phyloP scores from a whole-genome alignment of 2,113 vertebrate species.

The Podarcis cretensis region DNA sequence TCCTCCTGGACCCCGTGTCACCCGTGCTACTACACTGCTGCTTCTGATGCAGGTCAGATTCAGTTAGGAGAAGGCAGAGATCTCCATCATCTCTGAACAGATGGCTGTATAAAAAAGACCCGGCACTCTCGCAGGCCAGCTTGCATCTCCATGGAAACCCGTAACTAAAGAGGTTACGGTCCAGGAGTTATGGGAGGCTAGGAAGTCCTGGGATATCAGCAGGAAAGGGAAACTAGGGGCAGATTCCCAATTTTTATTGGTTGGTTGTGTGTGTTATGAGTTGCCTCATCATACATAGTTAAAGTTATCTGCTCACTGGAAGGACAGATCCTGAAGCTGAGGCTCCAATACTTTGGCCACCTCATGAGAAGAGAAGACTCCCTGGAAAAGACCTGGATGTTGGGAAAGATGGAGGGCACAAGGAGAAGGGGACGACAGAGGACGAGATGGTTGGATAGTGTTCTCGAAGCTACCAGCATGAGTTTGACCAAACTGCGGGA shows the following conservation, averaged over 20 bases:
- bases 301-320: too few relatives aligned
- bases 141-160: constrained; percentile 13
- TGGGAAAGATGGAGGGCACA: too few relatives aligned
- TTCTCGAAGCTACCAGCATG: too few relatives aligned
- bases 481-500: too few relatives aligned
- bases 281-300: too few relatives aligned
- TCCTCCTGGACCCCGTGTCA: background rate
- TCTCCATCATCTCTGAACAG: background rate
- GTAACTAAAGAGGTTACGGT: background rate
- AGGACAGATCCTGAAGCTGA: too few relatives aligned
- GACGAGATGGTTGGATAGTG: too few relatives aligned
- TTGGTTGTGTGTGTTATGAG: background rate
- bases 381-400: too few relatives aligned
- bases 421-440: too few relatives aligned
- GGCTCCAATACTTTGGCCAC: too few relatives aligned
- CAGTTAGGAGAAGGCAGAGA: background rate
- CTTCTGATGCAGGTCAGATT: background rate
- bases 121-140: background rate
- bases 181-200: background rate
- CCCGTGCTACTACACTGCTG: background rate
- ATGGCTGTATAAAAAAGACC: background rate
- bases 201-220: background rate
- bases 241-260: background rate
- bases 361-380: too few relatives aligned
- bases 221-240: background rate